Evolutionary conservation across 2,888 invertebrate species (phyloP), one percentile per base, ranked within the genome.

Genomic region (Entomobrya proxima): DNA sequence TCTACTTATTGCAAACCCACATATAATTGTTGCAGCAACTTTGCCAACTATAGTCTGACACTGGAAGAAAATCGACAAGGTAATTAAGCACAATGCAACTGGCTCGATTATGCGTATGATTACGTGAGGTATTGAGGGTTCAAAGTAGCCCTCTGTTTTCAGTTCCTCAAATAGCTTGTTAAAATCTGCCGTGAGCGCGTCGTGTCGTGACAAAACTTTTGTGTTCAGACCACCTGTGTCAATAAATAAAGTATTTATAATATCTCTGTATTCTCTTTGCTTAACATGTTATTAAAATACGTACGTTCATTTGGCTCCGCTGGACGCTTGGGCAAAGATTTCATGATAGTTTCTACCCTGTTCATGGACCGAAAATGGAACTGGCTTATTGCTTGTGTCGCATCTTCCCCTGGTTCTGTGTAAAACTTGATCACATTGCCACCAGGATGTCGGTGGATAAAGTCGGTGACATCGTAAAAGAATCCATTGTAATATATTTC

Each of bases 371-470:
- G 74, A 35, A 32, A 76, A 35, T 85, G 85, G 30, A 85, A 85
- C 58, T 85, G 85, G 1, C 76, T 44, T 24, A 85, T 76, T 11
- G 85, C 85, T 9, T 76, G 55, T 2, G 80, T 80, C 1, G 85
- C 85, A 75, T 85, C 85, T 58, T 85, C 85, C 1, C 85, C 85
- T 0, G 7, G n/a, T 35, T 64, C 80, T 4, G 80, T 76, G 64
- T 85, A 85, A 76, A 85, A 76, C 21, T 79, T 79, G 44, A 85
- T 85, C 0, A 85, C n/a, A 15, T 32, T 72, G 18, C 85, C 85
- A 18, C 85, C 85, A 0, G 85, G 85, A 40, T 85, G 85, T 6
- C 69, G 35, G 6, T n/a, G 18, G 24, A 85, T 50, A 27, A 79
- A 85, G 35, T 85, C 55, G 2, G 85, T 85, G 15, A 85, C 61